phyloP scores from a whole-genome alignment of 2,113 vertebrate genomes.

The Petromus typicus region DNA sequence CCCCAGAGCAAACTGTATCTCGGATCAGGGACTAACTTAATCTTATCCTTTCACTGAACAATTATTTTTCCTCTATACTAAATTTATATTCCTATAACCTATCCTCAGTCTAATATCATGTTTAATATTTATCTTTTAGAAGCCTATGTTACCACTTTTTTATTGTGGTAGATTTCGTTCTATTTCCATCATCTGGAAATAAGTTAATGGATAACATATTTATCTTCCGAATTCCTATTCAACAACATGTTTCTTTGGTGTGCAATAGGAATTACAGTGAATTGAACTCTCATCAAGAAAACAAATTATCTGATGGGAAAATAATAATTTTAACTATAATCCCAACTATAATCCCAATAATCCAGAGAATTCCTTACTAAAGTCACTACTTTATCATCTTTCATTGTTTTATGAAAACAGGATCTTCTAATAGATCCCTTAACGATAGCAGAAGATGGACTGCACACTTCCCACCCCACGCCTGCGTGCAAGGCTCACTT shows the following conservation, averaged over 20 bases:
- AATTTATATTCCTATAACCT: background rate
- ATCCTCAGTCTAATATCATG: background rate
- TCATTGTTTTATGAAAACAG: background rate
- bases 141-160: background rate
- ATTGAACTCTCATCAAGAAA: constrained; percentile 34
- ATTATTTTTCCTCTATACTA: background rate
- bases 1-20: background rate
- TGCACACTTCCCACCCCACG: constrained; percentile 20
- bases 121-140: constrained; percentile 45
- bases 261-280: background rate
- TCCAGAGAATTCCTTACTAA: constrained; percentile 25
- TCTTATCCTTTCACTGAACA: background rate
- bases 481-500: background rate
- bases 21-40: background rate
- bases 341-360: constrained; percentile 27
- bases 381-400: background rate
- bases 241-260: background rate
- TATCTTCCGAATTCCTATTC: constrained; percentile 33
- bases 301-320: constrained; percentile 4
- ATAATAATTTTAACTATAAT: constrained; percentile 57
- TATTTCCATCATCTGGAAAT: constrained; percentile 25
- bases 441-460: constrained; percentile 26
- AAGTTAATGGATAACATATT: constrained; percentile 1
- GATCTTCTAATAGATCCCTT: background rate
- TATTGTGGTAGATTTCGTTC: background rate